A percentile compares a stretch with the other conserved stretches of the same genome.
Conservation (phyloP, 2,797 vertebrate species). For the Anomalospiza imberbis region DNA sequence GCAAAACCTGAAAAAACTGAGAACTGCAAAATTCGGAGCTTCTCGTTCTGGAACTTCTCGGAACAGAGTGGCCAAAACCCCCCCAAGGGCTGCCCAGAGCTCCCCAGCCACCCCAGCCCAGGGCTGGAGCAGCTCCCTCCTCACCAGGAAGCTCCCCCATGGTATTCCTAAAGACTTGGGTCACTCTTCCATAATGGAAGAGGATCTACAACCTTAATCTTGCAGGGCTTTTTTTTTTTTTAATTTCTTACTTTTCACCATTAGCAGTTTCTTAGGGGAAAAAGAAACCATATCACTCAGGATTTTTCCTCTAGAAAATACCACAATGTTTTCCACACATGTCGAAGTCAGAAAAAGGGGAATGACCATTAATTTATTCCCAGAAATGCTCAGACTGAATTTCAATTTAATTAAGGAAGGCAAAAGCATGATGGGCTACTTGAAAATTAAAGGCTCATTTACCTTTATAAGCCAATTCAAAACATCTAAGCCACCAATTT, state of each 20-base stretch:
- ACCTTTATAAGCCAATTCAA: background rate
- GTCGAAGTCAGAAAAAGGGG: background rate
- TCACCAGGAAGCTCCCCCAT: background rate
- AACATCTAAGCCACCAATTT: background rate
- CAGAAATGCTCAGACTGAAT: background rate
- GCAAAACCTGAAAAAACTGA: background rate
- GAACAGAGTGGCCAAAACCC: background rate
- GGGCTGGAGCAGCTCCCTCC: background rate
- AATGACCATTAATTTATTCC: background rate
- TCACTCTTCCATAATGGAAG: background rate
- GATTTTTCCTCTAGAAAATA: background rate
- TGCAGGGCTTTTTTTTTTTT: background rate
- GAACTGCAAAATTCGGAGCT: background rate
- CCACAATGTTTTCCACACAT: background rate
- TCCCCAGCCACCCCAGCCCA: background rate
- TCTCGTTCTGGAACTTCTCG: background rate
- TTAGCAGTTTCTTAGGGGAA: background rate
- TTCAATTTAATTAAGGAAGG: background rate
- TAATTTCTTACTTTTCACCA: background rate
- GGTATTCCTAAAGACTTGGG: too few relatives aligned
- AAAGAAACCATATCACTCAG: too few relatives aligned
- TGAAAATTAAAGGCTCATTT: background rate
- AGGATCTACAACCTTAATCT: background rate
- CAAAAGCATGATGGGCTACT: background rate
- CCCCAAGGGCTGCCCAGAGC: too few relatives aligned